Base-by-base conservation (phyloP, 2,113 vertebrate genomes). In the Cyrtonyx montezumae region DNA sequence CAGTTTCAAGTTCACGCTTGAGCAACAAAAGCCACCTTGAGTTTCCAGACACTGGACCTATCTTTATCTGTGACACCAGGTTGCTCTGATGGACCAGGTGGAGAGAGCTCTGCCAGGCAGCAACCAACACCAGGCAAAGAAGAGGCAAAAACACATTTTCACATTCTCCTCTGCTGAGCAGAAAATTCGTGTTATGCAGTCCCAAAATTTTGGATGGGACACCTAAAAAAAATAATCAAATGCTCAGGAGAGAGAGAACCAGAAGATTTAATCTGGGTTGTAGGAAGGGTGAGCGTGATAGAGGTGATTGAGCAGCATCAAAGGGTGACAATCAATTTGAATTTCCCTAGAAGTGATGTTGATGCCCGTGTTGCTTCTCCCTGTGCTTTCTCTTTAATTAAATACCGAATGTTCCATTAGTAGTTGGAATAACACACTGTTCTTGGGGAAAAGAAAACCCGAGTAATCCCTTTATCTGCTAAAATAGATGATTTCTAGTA, bases 401-500 rank as follows among this genome's bases (percentile, higher is more conserved):
- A 94, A 96, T 65, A 88, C 92, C 3, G 0, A 86, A 88, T 93
- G 91, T 94, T 90, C 97, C 87, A 77, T 94, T 94, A 93, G 94
- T 25, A 96, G 88, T 61, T 96, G 96, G 94, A 96, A 93, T 84
- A 96, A 91, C 94, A 95, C 26, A 51, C 94, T 94, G 91, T 95
- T 96, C 94, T 93, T 68, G 77, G 76, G 92, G 62, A 80, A 90
- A 87, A 83, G 92, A 73, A 95, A 96, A 94, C 81, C 42, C 68
- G 19, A 96, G 94, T 91, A 94, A 97, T 96, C 94, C 93, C 91
- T 95, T 96, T 92, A 93, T 96, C 95, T 97, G 95, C 95, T 96
- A 96, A 95, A 96, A 96, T 86, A 88, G 84, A 96, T 95, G 91
- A 95, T 96, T 97, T 97, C 95, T 96, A 94, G 94, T 90, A 96